These are phyloP conservation scores for Myrmecophaga tridactyla DNA, from an alignment of 2,113 vertebrate genomes.

Conservation along the genomic window DNA sequence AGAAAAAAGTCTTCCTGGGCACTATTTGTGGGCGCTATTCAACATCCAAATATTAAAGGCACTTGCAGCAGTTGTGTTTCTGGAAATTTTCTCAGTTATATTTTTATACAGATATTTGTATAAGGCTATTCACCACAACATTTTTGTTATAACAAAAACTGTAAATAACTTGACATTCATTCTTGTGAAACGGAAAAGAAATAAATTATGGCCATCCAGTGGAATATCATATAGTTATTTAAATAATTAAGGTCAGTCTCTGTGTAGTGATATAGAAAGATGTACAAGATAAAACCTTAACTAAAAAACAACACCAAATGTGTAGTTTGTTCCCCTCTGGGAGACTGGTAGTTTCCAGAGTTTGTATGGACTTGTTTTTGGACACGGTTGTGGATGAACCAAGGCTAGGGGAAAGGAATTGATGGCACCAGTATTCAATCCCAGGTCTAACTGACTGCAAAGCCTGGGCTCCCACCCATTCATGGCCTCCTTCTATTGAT, in stretches of 20 bases:
- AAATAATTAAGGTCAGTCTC: background rate
- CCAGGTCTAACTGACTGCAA: background rate
- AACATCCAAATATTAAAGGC: background rate
- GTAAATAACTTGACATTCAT: background rate
- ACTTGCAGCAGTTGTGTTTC: background rate
- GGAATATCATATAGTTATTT: background rate
- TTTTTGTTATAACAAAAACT: background rate
- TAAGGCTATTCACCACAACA: background rate
- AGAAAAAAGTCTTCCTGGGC: background rate
- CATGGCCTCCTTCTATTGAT: background rate
- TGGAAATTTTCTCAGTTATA: background rate
- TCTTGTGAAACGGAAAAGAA: background rate
- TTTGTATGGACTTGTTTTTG: background rate
- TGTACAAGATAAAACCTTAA: background rate
- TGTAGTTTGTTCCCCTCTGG: background rate
- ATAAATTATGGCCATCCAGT: background rate
- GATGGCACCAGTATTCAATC: background rate
- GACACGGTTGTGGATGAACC: background rate
- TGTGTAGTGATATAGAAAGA: background rate
- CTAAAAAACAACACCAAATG: background rate
- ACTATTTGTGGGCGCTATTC: no score
- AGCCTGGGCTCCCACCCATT: background rate
- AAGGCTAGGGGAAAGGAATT: background rate
- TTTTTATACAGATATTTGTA: background rate
- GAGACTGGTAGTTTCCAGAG: background rate